Base-by-base conservation (phyloP, 2,113 vertebrate genomes). In the Microcebus jonahi region DNA sequence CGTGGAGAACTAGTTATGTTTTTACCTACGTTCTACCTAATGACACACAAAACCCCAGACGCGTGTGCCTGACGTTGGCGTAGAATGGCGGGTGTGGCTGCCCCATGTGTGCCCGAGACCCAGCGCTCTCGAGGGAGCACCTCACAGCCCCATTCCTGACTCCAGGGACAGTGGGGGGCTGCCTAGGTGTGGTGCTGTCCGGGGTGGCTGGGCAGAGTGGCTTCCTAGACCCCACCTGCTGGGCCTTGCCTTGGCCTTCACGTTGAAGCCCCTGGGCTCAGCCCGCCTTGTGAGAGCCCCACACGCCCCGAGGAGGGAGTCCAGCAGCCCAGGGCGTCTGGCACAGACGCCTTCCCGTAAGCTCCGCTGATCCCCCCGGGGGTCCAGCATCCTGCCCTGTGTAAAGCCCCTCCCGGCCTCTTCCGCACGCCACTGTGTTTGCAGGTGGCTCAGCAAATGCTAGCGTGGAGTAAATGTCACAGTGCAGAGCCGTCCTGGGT, bases 391-490 rank as follows among this genome's bases (percentile, higher is more conserved):
- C 77, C 91, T 27, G 68, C 57, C 55, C 55, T 17, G 14, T 21
- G 23, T 25, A n/a, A 79, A 86, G 67, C 65, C 55, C 87, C 31
- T 10, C 59, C 75, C 1, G 0, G 48, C 80, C 53, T 23, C 67
- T 15, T 6, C 27, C 2, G 63, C 70, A 53, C n/a, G 0, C 81
- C 76, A 45, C 94, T 3, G 1, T 81, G 93, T 97, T 77, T 95
- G 94, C 96, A 93, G 80, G 95, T 70, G 42, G 89, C 79, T 97
- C 82, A 68, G 96, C 81, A 97, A 94, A 94, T 90, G 96, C 96
- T 95, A 97, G 76, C 79, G 2, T 0, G 94, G 39, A 53, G 96
- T 87, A 94, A 97, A 97, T 97, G 94, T 97, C 97, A 97, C 59
- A 50, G 82, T 61, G 53, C 36, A 57, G 42, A n/a, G 70, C n/a